Evolutionary conservation across 2,113 vertebrate species (phyloP).

Genomic region (Lucifuga dentata): DNA sequence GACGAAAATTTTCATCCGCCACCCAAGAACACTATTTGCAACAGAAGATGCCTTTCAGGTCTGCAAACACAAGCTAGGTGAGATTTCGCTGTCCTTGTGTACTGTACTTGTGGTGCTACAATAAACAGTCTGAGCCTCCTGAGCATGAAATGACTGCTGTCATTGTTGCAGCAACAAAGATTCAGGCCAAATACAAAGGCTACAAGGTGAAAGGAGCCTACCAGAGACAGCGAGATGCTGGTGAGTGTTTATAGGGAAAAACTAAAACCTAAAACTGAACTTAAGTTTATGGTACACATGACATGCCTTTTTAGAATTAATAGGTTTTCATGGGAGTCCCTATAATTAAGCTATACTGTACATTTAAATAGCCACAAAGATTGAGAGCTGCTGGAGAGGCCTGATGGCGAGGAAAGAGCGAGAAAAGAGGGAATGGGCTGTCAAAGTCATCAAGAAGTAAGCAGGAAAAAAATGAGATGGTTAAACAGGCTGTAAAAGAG

Average conservation of each 20-base stretch:
- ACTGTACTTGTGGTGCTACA: not conserved
- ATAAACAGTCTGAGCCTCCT: not conserved
- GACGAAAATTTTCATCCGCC: slow-evolving; percentile 98
- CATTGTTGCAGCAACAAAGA: slow-evolving; percentile 85
- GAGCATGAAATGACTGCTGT: not conserved
- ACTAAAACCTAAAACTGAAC: too few relatives aligned
- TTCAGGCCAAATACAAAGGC: slow-evolving; percentile 94
- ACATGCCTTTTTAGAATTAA: too few relatives aligned
- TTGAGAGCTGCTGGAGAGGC: slow-evolving; percentile 93
- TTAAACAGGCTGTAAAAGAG: not conserved
- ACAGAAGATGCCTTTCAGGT: slow-evolving; percentile 95
- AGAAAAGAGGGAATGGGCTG: slow-evolving; percentile 90
- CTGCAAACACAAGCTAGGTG: slow-evolving; percentile 92
- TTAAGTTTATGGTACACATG: not conserved
- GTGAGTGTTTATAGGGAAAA: too few relatives aligned
- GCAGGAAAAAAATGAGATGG: not conserved
- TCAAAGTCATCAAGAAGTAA: slow-evolving; percentile 89
- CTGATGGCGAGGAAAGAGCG: slow-evolving; percentile 88
- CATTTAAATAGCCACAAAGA: slow-evolving; percentile 88
- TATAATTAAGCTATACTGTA: too few relatives aligned
- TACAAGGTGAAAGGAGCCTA: slow-evolving; percentile 87
- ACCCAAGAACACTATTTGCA: slow-evolving; percentile 93
- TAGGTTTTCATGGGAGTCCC: too few relatives aligned
- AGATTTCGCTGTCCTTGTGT: not conserved
- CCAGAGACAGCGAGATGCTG: slow-evolving; percentile 87